Evolutionary conservation across 2,797 vertebrate genomes (phyloP).

Genomic region (Knipowitschia caucasica): DNA sequence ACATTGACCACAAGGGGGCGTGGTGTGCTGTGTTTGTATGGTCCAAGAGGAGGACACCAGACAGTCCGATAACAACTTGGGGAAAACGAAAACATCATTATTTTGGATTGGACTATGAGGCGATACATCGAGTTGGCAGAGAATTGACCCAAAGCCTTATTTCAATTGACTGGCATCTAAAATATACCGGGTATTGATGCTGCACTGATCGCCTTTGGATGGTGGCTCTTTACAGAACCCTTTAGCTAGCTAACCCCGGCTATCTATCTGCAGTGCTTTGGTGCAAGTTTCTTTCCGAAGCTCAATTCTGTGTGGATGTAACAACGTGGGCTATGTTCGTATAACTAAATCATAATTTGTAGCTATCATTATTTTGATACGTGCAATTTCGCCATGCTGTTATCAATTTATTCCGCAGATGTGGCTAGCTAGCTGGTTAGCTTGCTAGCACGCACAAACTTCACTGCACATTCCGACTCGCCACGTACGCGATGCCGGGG

Average conservation of each 20-base stretch:
- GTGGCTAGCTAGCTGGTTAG: constrained; percentile 31
- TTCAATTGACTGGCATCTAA: background rate
- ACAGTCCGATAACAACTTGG: constrained; percentile 49
- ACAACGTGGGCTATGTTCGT: background rate
- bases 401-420: constrained; percentile 6
- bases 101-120: background rate
- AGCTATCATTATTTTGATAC: background rate
- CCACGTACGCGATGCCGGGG: constrained; percentile 57
- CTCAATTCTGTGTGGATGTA: constrained; percentile 14
- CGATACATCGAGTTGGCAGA: background rate
- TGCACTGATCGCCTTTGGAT: constrained; percentile 21
- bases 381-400: constrained; percentile 6
- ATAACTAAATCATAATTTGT: background rate
- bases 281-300: constrained; percentile 30
- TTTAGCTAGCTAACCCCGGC: constrained; percentile 26
- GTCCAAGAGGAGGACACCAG: constrained; percentile 43
- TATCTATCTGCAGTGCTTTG: constrained; percentile 41
- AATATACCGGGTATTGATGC: background rate
- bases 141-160: background rate
- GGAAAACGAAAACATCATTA: constrained; percentile 11
- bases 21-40: constrained; percentile 4
- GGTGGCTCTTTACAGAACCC: constrained; percentile 44
- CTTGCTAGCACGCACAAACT: constrained; percentile 14
- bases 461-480: background rate
- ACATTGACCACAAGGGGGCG: constrained; percentile 18